These are phyloP conservation scores for Microplitis mediator DNA, from an alignment of 1,140 invertebrate species.

Conservation along the genomic window DNA sequence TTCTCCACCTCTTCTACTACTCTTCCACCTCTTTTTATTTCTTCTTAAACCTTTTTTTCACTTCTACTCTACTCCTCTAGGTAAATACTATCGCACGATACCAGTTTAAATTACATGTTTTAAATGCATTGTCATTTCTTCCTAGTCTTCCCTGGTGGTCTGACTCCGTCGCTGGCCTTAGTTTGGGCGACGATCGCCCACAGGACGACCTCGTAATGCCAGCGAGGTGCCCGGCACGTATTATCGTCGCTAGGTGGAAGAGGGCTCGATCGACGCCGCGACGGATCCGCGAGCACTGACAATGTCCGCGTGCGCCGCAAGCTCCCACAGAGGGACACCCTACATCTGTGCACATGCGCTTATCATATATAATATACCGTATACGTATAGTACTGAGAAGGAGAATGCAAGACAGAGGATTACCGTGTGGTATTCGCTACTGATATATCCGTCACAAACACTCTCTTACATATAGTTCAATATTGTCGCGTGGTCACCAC, in stretches of 20 bases:
- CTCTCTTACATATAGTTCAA: background rate
- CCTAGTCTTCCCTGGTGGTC: conserved; percentile 7
- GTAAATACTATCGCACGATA: conserved; percentile 1
- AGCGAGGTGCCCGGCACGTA: conserved; percentile 14
- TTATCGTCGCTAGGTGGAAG: conserved; percentile 27
- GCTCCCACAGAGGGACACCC: conserved; percentile 10
- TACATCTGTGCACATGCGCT: conserved; percentile 1
- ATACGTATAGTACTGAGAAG: no score
- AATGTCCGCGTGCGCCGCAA: conserved; percentile 24
- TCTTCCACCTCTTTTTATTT: background rate
- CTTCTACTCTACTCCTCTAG: background rate
- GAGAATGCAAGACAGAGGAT: background rate
- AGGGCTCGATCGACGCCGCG: conserved; percentile 40
- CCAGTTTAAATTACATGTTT: conserved; percentile 11
- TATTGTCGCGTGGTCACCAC: conserved; percentile 2
- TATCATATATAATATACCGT: background rate
- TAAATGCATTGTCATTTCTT: conserved; percentile 27
- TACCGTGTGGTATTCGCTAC: background rate
- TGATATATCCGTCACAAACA: conserved; percentile 7
- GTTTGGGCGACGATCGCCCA: conserved; percentile 1
- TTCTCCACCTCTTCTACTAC: conserved; percentile 21
- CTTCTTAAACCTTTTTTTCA: background rate
- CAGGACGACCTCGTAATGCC: conserved; percentile 17
- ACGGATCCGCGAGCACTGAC: conserved; percentile 49
- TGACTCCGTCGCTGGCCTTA: conserved; percentile 20